Conservation (phyloP, 2,797 vertebrate species). For the Mus spretus region DNA sequence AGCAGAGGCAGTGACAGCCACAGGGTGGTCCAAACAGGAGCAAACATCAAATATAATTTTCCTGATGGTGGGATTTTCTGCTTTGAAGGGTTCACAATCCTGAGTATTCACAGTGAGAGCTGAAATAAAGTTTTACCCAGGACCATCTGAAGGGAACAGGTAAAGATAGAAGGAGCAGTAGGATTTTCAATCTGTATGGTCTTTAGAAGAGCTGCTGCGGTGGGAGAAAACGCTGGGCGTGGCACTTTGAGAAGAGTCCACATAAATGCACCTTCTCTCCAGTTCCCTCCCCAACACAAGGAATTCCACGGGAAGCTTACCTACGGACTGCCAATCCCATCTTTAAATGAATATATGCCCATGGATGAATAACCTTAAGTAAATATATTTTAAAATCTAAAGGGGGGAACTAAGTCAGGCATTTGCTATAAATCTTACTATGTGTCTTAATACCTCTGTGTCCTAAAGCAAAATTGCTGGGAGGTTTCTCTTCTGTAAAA, state of each 20-base stretch:
- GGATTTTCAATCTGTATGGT: neutral
- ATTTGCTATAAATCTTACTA: neutral
- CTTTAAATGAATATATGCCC: neutral
- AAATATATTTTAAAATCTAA: neutral
- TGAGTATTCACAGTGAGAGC: neutral
- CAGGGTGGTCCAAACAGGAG: neutral
- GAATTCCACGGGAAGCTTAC: constrained; percentile 2
- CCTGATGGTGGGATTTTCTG: constrained; percentile 58
- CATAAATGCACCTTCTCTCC: neutral
- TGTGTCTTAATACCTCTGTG: neutral
- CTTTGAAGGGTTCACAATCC: constrained; percentile 54
- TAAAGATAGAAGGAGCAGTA: neutral
- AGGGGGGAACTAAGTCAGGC: neutral
- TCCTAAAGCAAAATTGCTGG: neutral
- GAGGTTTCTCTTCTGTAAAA: neutral
- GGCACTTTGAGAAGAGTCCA: constrained; percentile 3
- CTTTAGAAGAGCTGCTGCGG: neutral
- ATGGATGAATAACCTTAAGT: neutral
- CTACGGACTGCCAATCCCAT: neutral
- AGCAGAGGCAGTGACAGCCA: neutral
- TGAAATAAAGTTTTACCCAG: neutral
- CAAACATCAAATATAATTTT: constrained; percentile 66
- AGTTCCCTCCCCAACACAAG: neutral
- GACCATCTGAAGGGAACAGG: neutral
- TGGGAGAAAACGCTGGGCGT: neutral